Base-by-base conservation (phyloP, 1,140 invertebrate species). In the Goniozus legneri region DNA sequence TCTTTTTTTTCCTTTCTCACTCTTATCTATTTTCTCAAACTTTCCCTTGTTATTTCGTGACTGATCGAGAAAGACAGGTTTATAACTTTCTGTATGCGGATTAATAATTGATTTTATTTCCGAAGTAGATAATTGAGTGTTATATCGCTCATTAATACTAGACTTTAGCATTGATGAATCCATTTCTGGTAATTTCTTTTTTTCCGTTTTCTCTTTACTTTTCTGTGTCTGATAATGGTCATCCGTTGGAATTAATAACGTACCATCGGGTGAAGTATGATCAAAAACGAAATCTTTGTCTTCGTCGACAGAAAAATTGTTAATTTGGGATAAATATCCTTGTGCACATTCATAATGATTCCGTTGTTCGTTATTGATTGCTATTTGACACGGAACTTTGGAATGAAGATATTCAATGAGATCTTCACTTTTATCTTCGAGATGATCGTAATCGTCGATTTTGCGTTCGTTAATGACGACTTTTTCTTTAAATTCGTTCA, bases 261-360 rank as follows among this genome's bases (percentile, higher is more conserved):
- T 67, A 1, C 73, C 73, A 54, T 66, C 44, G 2, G 47, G 22
- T 4, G 46, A n/a, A 21, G 56, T 57, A 32, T 65, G 40, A 33
- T 60, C 36, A 39, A 73, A 73, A 43, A 31, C 54, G 50, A 67
- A 68, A 45, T 69, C 54, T 18, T 60, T 42, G 7, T 46, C 37
- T 10, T 43, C 47, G 35, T 16, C 12, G 16, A 24, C 10, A 7
- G 21, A 10, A n/a, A 6, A 33, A 16, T 31, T 50, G 19, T 45
- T 4, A 36, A 14, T 12, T 43, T 18, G 22, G 12, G 7, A 27
- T 27, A 24, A 20, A 44, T 32, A n/a, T 38, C 14, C 18, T 34
- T n/a, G 8, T 6, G 21, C 19, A 32, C 22, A 50, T 0, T 64
- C 35, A 7, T 54, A 73, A 33, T 65, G 21, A 0, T 42, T 19